Conservation (phyloP, 2,888 invertebrate species). For the Acanthopleura granulata region DNA sequence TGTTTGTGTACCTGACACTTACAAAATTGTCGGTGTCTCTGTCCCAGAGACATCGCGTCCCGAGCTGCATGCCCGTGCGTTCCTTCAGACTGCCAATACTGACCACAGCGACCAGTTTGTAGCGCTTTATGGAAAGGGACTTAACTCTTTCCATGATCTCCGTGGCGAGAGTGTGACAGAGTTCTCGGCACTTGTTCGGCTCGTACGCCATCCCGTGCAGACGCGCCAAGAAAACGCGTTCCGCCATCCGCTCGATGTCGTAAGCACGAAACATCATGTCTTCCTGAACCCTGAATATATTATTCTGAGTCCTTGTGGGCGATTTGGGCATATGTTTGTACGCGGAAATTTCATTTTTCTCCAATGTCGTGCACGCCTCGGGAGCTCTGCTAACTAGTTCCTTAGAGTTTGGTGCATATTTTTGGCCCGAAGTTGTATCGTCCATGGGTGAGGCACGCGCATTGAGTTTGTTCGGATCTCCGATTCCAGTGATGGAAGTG, state of each 20-base stretch:
- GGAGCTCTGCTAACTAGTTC: too few species aligned
- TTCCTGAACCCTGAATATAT: not conserved
- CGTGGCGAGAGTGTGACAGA: slow-evolving; percentile 54
- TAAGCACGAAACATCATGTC: slow-evolving; percentile 5
- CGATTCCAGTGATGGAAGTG: too few species aligned
- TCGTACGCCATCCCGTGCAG: slow-evolving; percentile 48
- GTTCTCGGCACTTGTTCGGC: slow-evolving; percentile 43
- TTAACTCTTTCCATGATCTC: slow-evolving; percentile 54
- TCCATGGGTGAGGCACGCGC: not conserved
- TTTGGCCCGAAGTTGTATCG: not conserved
- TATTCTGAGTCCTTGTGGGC: too few species aligned
- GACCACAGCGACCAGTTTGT: slow-evolving; percentile 62
- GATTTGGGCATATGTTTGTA: too few species aligned
- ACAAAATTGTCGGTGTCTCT: slow-evolving; percentile 62
- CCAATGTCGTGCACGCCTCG: too few species aligned
- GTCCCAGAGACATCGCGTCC: slow-evolving; percentile 64
- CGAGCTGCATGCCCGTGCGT: slow-evolving; percentile 61
- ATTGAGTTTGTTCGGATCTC: too few species aligned
- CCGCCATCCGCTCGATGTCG: slow-evolving; percentile 10
- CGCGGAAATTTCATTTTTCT: too few species aligned
- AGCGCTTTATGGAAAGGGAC: slow-evolving; percentile 43
- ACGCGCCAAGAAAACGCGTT: slow-evolving; percentile 27
- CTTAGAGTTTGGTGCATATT: not conserved
- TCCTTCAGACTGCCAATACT: slow-evolving; percentile 60
- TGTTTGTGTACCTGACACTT: slow-evolving; percentile 61